Conservation (phyloP, 2,888 invertebrate genomes). For the Cryptocephalus primarius region DNA sequence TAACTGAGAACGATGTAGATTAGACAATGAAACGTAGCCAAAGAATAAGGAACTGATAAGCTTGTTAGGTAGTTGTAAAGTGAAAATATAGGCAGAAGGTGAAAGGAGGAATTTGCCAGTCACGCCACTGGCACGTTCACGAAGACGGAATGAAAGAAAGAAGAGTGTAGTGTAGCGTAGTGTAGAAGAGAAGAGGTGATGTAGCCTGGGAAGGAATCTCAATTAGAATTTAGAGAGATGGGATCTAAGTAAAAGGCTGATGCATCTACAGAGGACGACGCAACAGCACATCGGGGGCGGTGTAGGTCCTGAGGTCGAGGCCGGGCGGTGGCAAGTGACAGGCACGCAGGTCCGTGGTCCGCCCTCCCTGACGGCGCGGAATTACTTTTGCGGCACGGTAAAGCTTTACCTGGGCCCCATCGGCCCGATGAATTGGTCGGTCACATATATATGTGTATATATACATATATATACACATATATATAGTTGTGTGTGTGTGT, state of each 20-base stretch:
- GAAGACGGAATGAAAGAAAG: background rate
- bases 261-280: constrained; percentile 29
- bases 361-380: constrained; percentile 35
- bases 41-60: too few species aligned
- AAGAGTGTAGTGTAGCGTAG: background rate
- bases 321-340: constrained; percentile 39
- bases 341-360: constrained; percentile 37
- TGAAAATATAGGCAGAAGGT: too few species aligned
- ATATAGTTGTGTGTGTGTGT: too few species aligned
- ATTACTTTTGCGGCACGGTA: constrained; percentile 31
- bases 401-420: constrained; percentile 26
- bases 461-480: constrained; percentile 7
- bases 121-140: background rate
- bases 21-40: too few species aligned
- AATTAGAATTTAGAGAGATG: constrained; percentile 36
- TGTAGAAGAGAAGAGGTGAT: constrained; percentile 9
- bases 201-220: constrained; percentile 31
- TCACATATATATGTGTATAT: constrained; percentile 13
- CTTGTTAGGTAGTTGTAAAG: too few species aligned
- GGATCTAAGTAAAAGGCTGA: constrained; percentile 35
- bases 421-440: constrained; percentile 20
- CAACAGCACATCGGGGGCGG: constrained; percentile 31
- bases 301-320: constrained; percentile 35
- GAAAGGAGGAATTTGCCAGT: too few species aligned
- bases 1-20: too few species aligned